Conservation (phyloP, 64 coral and sea anemone species). For the Hydrozoanthus tunicans region DNA sequence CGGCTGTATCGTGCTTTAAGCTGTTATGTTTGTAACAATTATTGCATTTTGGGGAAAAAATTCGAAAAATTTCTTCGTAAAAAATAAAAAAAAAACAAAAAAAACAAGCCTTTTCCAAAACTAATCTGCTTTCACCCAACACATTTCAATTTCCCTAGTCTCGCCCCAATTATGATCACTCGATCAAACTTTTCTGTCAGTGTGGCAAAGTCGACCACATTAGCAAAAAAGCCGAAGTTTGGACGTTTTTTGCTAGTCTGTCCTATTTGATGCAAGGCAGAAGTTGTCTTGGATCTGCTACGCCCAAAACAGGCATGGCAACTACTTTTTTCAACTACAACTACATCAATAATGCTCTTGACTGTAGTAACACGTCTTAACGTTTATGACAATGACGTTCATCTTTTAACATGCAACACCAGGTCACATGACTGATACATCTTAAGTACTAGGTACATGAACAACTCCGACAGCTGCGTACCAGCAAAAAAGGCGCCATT, state of each 20-base stretch:
- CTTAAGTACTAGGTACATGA: background rate
- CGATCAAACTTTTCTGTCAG: background rate
- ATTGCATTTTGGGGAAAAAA: background rate
- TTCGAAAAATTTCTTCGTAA: too few relatives aligned
- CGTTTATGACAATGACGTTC: conserved; percentile 20
- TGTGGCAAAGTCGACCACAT: background rate
- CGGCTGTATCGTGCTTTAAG: too few relatives aligned
- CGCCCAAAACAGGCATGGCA: too few relatives aligned
- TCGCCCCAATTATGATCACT: too few relatives aligned
- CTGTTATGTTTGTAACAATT: too few relatives aligned
- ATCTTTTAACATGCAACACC: conserved; percentile 58
- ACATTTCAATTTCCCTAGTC: background rate
- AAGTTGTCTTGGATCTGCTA: background rate
- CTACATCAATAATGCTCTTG: background rate
- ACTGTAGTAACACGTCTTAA: conserved; percentile 11
- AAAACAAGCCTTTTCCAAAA: background rate
- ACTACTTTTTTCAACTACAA: background rate
- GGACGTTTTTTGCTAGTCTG: background rate
- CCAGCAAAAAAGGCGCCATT: background rate
- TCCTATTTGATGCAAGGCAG: too few relatives aligned
- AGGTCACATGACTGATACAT: conserved; percentile 31
- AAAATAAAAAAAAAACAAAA: background rate
- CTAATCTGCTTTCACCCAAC: background rate
- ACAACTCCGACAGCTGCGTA: background rate
- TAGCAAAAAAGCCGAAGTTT: background rate